Evolutionary conservation across 2,797 vertebrate species (phyloP).

Genomic region (Liparis tanakae): DNA sequence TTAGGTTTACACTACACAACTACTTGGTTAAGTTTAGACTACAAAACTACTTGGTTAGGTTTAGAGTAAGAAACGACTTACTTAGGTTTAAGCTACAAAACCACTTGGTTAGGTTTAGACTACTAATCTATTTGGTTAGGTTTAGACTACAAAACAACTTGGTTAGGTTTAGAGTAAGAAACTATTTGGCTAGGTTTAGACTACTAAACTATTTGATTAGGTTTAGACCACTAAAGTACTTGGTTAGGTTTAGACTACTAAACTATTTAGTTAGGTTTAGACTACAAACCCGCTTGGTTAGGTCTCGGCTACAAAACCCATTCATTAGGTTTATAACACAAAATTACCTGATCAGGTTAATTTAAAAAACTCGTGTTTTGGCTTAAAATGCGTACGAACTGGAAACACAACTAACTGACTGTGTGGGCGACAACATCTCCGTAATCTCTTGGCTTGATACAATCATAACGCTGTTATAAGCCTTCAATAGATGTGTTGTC

Average conservation of each 20-base stretch:
- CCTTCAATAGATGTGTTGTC: slow-evolving; percentile 26
- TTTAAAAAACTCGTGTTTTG: neutral
- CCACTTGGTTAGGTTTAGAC: neutral
- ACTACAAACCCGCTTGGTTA: too few relatives aligned
- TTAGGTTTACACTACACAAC: too few relatives aligned
- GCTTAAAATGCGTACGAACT: neutral
- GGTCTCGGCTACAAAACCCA: neutral
- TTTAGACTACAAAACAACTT: too few relatives aligned
- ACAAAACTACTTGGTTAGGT: too few relatives aligned
- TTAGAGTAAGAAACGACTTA: neutral
- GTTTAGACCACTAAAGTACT: neutral
- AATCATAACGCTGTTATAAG: neutral
- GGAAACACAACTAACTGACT: neutral
- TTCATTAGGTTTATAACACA: neutral
- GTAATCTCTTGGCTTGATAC: neutral
- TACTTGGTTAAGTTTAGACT: too few relatives aligned
- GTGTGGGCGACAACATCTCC: neutral
- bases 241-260: neutral
- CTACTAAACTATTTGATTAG: neutral
- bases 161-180: too few relatives aligned
- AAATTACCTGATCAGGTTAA: too few relatives aligned
- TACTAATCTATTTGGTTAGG: neutral
- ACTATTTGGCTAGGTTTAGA: too few relatives aligned
- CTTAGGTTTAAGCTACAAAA: neutral
- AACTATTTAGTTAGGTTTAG: neutral